Evolutionary conservation across 2,113 vertebrate genomes (phyloP), one percentile per base, ranked within the genome.

Genomic region (Lycaon pictus): DNA sequence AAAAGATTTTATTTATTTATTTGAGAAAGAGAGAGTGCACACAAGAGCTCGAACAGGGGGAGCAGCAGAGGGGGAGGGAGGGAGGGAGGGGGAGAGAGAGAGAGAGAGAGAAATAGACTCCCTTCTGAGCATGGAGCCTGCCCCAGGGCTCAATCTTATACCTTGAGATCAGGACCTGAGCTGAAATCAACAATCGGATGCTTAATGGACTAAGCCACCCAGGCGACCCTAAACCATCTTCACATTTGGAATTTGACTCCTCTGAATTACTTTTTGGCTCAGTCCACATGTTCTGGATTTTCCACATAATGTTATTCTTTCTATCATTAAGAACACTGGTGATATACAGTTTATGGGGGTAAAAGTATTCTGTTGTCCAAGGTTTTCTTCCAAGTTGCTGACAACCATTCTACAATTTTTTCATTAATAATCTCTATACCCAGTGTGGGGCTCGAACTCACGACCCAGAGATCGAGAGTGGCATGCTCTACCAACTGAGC

Each of bases 261-360:
- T 88, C 63, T 56, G 62, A 93, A 94, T 95, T 90, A 63, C 32
- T 83, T 85, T 97, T 93, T 96, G 81, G 53, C 58, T 95, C 80
- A 27, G 56, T 69, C 37, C 77, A 22, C 43, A 77, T 72, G 35
- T 92, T 86, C 29, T 88, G 37, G 27, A 48, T 90, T 88, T 95
- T 43, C 43, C 32, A 37, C 60, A 76, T 25, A 71, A 67, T 55
- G 29, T 60, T 90, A 72, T 91, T 81, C 23, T 76, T 11, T 27
- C 67, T 93, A 58, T 69, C 65, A 60, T 93, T 93, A 89, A 96
- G 58, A 56, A 81, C 53, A 55, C 11, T 32, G 32, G 32, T 69
- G 43, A 86, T 48, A n/a, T 53, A 72, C 43, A 56, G 51, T 82
- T 90, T 88, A 60, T 43, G 4, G 56, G 11, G 23, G 19, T 3